Evolutionary conservation across 53 echinoderm and acorn worm species (phyloP).

Genomic region (Paracentrotus lividus): DNA sequence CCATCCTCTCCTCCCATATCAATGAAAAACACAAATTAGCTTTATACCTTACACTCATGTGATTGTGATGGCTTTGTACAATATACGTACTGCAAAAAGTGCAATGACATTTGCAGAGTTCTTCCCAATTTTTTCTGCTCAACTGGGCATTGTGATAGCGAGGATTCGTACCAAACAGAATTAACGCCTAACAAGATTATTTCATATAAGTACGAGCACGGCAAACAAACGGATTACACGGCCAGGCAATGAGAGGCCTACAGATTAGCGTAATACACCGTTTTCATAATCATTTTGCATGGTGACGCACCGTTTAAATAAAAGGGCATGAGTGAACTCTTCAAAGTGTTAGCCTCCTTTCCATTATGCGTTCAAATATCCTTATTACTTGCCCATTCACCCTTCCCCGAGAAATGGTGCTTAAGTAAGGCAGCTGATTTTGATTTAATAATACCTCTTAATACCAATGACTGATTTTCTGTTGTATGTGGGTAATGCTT

Average conservation of each 20-base stretch:
- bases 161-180: slow-evolving; percentile 42
- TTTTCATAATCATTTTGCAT: slow-evolving; percentile 34
- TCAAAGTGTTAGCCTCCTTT: slow-evolving; percentile 31
- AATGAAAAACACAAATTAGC: slow-evolving; percentile 44
- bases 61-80: background rate
- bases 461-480: background rate
- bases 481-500: background rate
- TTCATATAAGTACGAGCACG: slow-evolving; percentile 53
- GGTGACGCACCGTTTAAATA: slow-evolving; percentile 58
- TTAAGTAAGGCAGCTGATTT: background rate
- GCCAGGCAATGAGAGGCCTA: slow-evolving; percentile 8
- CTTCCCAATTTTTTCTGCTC: slow-evolving; percentile 58
- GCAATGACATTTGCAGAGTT: slow-evolving; percentile 63
- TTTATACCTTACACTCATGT: background rate
- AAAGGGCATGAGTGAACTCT: background rate
- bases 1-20: slow-evolving; percentile 51
- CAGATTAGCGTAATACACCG: slow-evolving; percentile 39
- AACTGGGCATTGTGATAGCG: slow-evolving; percentile 47
- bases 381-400: background rate
- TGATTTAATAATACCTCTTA: background rate
- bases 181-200: slow-evolving; percentile 69
- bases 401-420: background rate
- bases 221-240: slow-evolving; percentile 63
- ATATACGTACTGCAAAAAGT: slow-evolving; percentile 50
- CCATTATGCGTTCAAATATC: background rate